phyloP scores from a whole-genome alignment of 1,140 invertebrate species.

The Drosophila bocqueti region DNA sequence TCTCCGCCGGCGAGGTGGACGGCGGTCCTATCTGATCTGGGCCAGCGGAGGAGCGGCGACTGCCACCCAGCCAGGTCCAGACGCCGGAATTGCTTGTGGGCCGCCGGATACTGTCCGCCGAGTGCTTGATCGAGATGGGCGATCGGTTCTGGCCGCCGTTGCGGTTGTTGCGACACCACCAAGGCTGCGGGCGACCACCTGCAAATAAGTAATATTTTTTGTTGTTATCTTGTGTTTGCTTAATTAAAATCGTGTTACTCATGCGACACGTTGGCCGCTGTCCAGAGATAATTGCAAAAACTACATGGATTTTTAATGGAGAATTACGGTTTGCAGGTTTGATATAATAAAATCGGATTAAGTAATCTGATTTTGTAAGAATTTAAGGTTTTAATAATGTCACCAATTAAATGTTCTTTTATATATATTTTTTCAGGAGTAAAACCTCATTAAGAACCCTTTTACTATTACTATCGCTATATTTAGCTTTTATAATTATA shows the following conservation, averaged over 20 bases:
- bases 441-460: too few relatives aligned
- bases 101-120: conserved; percentile 85
- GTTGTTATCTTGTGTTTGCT: conserved; percentile 53
- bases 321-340: conserved; percentile 11
- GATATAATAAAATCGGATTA: too few relatives aligned
- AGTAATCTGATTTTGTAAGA: too few relatives aligned
- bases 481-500: too few relatives aligned
- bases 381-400: background rate
- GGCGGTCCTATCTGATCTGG: conserved; percentile 85
- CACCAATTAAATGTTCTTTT: too few relatives aligned
- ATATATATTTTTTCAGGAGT: too few relatives aligned
- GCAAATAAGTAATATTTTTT: conserved; percentile 11
- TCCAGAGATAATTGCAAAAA: conserved; percentile 59
- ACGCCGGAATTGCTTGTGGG: conserved; percentile 88
- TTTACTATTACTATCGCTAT: too few relatives aligned
- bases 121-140: conserved; percentile 81
- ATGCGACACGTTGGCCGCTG: conserved; percentile 62
- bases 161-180: conserved; percentile 85
- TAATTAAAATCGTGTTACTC: conserved; percentile 81
- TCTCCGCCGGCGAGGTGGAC: conserved; percentile 87
- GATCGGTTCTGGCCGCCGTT: conserved; percentile 77
- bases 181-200: conserved; percentile 83
- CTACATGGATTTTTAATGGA: conserved; percentile 25
- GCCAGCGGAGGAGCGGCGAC: conserved; percentile 85
- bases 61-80: conserved; percentile 88